These are phyloP conservation scores for Toxonevra muliebris DNA, from an alignment of 2,888 invertebrate genomes.

Conservation along the genomic window DNA sequence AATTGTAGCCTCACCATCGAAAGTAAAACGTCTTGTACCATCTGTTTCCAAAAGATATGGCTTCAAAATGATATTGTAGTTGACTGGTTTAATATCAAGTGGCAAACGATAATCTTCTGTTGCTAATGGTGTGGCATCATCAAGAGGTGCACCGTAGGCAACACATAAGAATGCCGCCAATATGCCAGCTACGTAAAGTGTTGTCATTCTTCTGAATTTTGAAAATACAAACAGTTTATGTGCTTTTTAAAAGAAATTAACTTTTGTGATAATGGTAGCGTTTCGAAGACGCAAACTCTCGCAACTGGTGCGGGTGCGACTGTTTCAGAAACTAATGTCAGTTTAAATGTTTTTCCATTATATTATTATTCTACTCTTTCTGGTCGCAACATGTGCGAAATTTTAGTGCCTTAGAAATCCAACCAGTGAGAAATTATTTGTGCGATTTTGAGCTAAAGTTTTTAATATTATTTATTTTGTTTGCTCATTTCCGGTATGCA, in stretches of 20 bases:
- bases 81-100: slow-evolving; percentile 64
- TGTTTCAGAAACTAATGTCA: too few species aligned
- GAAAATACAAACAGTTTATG: slow-evolving; percentile 4
- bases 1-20: slow-evolving; percentile 64
- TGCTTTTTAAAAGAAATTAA: slow-evolving; percentile 5
- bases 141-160: slow-evolving; percentile 39
- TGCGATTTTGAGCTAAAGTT: too few species aligned
- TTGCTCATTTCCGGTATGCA: too few species aligned
- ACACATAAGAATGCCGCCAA: slow-evolving; percentile 45
- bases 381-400: too few species aligned
- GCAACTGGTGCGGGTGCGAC: too few species aligned
- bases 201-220: slow-evolving; percentile 27
- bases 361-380: too few species aligned
- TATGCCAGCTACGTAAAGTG: slow-evolving; percentile 30
- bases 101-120: slow-evolving; percentile 52
- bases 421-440: too few species aligned
- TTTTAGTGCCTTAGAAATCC: too few species aligned
- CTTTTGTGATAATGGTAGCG: too few species aligned
- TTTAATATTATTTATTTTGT: too few species aligned
- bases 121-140: slow-evolving; percentile 26
- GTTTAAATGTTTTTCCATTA: too few species aligned
- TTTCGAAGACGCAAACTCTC: too few species aligned
- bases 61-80: slow-evolving; percentile 68
- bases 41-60: slow-evolving; percentile 66
- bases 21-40: slow-evolving; percentile 52